Base-by-base conservation (phyloP, 2,113 vertebrate genomes). In the Syngnathoides biaculeatus region DNA sequence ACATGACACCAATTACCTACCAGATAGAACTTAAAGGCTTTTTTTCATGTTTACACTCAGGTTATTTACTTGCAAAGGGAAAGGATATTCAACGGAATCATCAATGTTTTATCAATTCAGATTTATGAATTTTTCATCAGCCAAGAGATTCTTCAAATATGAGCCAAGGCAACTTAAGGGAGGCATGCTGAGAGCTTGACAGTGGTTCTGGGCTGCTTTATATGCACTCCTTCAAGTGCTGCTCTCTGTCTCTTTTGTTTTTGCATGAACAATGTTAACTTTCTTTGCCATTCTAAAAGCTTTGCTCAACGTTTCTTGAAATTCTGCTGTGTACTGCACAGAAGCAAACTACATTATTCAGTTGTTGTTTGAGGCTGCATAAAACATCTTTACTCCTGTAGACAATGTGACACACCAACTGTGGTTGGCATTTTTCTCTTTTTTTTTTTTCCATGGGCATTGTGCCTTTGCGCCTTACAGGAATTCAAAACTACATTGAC, bases 81-180 rank as follows among this genome's bases (percentile, higher is more conserved):
- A 77, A 70, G 73, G 63, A 73, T 69, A 39, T 73, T 73, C 62
- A 84, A 80, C 71, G 9, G 53, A 48, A 70, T 84, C 83, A 87
- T 88, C 73, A 81, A 86, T 84, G 79, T 88, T 89, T 89, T 42
- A 89, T 86, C 74, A 60, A 71, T 82, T 79, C 68, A 57, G 40
- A 45, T 59, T 68, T 56, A 87, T 87, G 70, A 79, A 86, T 89
- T 74, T 88, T 87, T 84, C 70, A 87, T 40, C 64, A 80, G 80
- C 59, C 2, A n/a, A 72, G 73, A 78, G 77, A 68, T 72, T 85
- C 76, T 84, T 89, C 80, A 85, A 62, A 79, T 80, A 73, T 67
- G 39, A 78, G 79, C 58, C 67, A 66, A 77, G 74, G 69, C 72
- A 39, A 70, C 48, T 74, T 75, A 47, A 35, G 17, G 35, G 38